A percentile compares a stretch with the other conserved stretches of the same genome.
phyloP scores from a whole-genome alignment of 2,888 invertebrate genomes.

The Drosophila colorata region DNA sequence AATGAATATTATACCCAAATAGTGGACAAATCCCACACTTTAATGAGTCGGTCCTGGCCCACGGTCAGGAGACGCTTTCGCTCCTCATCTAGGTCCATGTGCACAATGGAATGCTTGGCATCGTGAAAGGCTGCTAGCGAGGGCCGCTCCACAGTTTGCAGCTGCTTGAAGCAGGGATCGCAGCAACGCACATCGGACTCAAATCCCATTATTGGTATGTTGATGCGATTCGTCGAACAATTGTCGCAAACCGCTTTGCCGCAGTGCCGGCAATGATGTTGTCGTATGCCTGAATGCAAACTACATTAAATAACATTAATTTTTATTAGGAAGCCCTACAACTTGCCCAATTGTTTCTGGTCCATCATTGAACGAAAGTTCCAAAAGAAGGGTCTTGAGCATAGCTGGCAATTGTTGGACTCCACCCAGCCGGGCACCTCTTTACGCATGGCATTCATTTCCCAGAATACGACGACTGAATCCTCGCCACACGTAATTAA shows the following conservation, averaged over 20 bases:
- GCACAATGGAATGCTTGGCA: slow-evolving; percentile 95
- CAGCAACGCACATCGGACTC: slow-evolving; percentile 99
- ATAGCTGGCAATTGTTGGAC: slow-evolving; percentile 96
- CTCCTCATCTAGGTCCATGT: slow-evolving; percentile 95
- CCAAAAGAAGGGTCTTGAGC: slow-evolving; percentile 99
- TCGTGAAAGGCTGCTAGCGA: slow-evolving; percentile 98
- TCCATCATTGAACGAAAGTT: slow-evolving; percentile 99
- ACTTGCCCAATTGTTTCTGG: slow-evolving; percentile 91
- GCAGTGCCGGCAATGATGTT: slow-evolving; percentile 96
- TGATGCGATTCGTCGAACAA: slow-evolving; percentile 94
- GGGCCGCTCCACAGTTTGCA: slow-evolving; percentile 95
- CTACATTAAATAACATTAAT: neutral
- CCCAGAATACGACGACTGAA: slow-evolving; percentile 96
- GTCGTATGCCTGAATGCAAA: slow-evolving; percentile 87
- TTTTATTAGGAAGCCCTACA: neutral
- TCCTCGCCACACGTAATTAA: slow-evolving; percentile 96
- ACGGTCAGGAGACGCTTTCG: slow-evolving; percentile 95
- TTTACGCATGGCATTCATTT: slow-evolving; percentile 94
- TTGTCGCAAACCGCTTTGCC: slow-evolving; percentile 97
- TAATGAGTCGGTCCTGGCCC: slow-evolving; percentile 97
- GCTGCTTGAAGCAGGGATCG: slow-evolving; percentile 93
- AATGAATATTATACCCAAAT: slow-evolving; percentile 84
- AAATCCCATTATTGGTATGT: slow-evolving; percentile 98
- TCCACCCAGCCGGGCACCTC: slow-evolving; percentile 99
- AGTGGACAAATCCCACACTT: slow-evolving; percentile 94